Base-by-base conservation (phyloP, 2,797 vertebrate genomes). In the Gymnothorax reevesii region DNA sequence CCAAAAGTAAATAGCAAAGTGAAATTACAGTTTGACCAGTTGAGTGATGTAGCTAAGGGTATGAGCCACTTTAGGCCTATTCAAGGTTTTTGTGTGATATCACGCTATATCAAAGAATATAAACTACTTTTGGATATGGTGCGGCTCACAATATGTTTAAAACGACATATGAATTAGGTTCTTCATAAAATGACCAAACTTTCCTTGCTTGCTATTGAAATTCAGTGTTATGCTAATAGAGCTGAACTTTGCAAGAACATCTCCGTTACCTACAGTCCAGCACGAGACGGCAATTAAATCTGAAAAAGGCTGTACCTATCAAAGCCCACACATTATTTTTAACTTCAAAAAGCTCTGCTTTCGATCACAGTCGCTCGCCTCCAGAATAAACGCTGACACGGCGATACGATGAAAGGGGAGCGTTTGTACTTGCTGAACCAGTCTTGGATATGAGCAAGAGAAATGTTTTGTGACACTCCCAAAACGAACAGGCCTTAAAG, bases 301-400 rank as follows among this genome's bases (percentile, higher is more conserved):
- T 57, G 87, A 49, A 87, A 86, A 80, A 88, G 80, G 86, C 90
- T 86, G 83, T 89, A 86, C 88, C 85, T 88, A 85, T 90, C 87
- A 83, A 87, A 88, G 86, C 52, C 73, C 86, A 87, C 69, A 84
- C 84, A 57, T 88, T 88, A 87, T 88, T 90, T 55, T 90, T 88
- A 86, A 87, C 86, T 87, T 88, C 83, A 86, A 88, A 42, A 87
- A 55, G 86, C 69, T 84, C 17, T 33, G 80, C 73, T 83, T 2
- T 55, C 57, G 84, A 79, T 87, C 83, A 52, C 15, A 57, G 27
- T 22, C 13, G 25, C 57, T 82, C 17, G 69, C 60, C 86, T 71
- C 52, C 57, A 33, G 55, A 59, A 54, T 54, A 59, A 62, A 82
- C 15, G 54, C 82, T 42, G n/a, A 22, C 7, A 12, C 80, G 8